A percentile compares a stretch with the other conserved stretches of the same genome.
phyloP scores from a whole-genome alignment of 2,113 vertebrate species.

The Phylloscopus whistleri region DNA sequence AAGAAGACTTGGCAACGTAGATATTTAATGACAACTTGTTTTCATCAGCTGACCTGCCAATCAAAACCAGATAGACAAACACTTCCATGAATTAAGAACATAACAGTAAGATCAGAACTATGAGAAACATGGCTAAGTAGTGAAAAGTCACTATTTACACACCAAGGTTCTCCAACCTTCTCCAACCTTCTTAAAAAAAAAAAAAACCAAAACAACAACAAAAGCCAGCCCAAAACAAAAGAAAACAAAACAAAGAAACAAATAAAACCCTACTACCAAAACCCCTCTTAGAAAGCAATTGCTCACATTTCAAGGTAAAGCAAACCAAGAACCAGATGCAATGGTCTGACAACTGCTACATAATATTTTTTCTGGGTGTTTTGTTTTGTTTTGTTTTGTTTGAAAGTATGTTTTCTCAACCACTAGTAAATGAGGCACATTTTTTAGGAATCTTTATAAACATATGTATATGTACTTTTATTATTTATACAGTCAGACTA shows the following conservation, averaged over 20 bases:
- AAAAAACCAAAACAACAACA: background rate
- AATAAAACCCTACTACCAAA: background rate
- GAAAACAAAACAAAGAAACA: background rate
- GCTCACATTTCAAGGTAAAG: background rate
- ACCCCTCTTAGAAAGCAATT: background rate
- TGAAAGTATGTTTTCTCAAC: background rate
- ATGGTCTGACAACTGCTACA: background rate
- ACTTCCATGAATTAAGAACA: background rate
- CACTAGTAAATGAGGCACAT: background rate
- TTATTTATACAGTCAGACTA: background rate
- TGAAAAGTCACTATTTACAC: background rate
- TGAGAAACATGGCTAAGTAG: background rate
- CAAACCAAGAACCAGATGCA: background rate
- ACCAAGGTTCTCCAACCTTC: background rate
- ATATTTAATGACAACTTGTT: background rate
- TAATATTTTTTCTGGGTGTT: background rate
- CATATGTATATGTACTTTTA: no score
- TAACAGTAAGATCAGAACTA: fast-evolving
- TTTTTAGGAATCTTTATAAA: background rate
- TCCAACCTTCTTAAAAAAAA: background rate
- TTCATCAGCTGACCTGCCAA: background rate
- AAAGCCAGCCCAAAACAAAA: no score
- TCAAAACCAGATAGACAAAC: background rate
- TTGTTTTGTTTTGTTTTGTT: background rate
- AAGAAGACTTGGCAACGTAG: background rate